Base-by-base conservation (phyloP, 2,797 vertebrate genomes). In the Liparis tanakae region DNA sequence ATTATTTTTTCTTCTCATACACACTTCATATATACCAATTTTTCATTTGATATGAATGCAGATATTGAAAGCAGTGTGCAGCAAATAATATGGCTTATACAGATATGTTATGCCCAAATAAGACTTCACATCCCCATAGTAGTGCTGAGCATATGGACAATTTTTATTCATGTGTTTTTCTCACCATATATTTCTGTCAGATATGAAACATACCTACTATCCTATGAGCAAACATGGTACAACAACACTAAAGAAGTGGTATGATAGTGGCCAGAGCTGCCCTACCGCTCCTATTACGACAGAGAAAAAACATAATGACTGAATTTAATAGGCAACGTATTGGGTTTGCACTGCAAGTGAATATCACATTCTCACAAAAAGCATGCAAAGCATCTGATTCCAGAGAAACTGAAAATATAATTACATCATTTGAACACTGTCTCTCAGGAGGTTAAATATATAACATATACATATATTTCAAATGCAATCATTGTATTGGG, bases 61-160 rank as follows among this genome's bases (percentile, higher is more conserved):
- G 59, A 80, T 77, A 73, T 76, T 77, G 65, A 74, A 74, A 77
- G n/a, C 76, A 74, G 74, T 67, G 57, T 72, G 74, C 64, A 78
- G 54, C 67, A 79, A 81, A 84, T 82, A 80, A 59, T 69, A 66
- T 60, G 75, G 59, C 53, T 83, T 76, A 77, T 48, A 70, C 64
- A 72, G 60, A 77, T 67, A 65, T 64, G 25, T 69, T 70, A 74
- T 79, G 44, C 61, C 72, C 63, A 53, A 60, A 55, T 67, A 62
- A 73, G 64, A 79, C 67, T 15, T 78, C 74, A 76, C 67, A 58
- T 78, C 63, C 57, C 60, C 18, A 56, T 57, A 67, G 74, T 30
- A 22, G 20, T 58, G 43, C 54, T 55, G 25, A 54, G 63, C 17
- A 55, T 41, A 72, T 33, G 67, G 48, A 60, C 34, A 15, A 8